Conservation (phyloP, 2,113 vertebrate genomes). For the Cryptoleucopteryx plumbea region DNA sequence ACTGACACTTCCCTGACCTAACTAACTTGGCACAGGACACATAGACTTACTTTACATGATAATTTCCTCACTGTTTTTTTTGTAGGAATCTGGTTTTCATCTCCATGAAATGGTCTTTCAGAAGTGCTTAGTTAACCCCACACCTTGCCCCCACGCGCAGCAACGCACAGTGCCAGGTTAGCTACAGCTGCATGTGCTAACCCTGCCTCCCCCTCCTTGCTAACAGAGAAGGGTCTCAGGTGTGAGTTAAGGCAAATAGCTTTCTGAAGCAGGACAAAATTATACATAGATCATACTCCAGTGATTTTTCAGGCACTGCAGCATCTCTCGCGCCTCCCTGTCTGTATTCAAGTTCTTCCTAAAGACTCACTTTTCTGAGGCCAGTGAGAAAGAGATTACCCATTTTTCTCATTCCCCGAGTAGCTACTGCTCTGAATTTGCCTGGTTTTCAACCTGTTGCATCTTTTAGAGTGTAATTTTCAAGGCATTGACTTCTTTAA, state of each 20-base stretch:
- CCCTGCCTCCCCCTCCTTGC: background rate
- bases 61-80: background rate
- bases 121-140: background rate
- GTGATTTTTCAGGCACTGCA: background rate
- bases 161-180: rapidly evolving
- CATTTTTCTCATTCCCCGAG: background rate
- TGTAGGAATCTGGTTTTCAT: background rate
- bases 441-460: background rate
- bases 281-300: background rate
- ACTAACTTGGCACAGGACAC: background rate
- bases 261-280: background rate
- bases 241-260: background rate
- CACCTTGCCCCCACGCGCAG: rapidly evolving
- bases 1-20: background rate
- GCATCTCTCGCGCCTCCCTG: background rate
- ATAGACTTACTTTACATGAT: background rate
- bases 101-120: background rate
- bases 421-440: background rate
- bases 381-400: background rate
- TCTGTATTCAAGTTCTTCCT: background rate
- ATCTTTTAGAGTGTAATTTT: background rate
- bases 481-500: background rate
- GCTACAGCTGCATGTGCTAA: rapidly evolving
- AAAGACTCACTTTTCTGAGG: background rate
- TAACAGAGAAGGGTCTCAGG: rapidly evolving